Percentiles rank a stretch among this genome's conserved stretches.
phyloP scores from a whole-genome alignment of 2,113 vertebrate genomes.

The Manacus vitellinus region DNA sequence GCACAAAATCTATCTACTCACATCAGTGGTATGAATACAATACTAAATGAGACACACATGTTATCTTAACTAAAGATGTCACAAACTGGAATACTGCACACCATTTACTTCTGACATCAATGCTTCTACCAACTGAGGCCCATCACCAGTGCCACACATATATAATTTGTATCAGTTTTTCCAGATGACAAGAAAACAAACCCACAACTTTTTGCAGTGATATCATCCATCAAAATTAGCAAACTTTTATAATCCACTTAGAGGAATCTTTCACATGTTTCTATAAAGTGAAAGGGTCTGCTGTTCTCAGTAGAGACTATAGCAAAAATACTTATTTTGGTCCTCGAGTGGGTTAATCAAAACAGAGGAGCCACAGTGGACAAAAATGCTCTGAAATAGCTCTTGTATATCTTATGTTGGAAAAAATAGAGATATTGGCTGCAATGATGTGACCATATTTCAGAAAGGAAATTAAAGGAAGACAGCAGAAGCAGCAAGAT shows the following conservation, averaged over 20 bases:
- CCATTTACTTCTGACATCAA: background rate
- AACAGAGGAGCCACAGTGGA: background rate
- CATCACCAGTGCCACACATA: background rate
- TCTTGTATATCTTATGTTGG: background rate
- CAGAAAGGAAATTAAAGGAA: slow-evolving; percentile 39
- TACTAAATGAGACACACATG: background rate
- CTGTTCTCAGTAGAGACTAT: background rate
- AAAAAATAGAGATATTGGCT: background rate
- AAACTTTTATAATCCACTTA: background rate
- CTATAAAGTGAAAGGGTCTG: background rate
- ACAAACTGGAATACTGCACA: background rate
- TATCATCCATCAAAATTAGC: background rate
- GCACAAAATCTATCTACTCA: background rate
- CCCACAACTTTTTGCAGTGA: background rate
- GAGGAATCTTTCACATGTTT: background rate
- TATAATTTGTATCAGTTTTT: background rate
- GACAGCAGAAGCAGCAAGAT: slow-evolving; percentile 13
- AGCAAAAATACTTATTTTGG: background rate
- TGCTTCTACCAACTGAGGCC: background rate
- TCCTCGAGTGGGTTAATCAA: background rate
- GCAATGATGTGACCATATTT: background rate
- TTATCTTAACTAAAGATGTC: background rate
- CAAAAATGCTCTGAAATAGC: background rate
- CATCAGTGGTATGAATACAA: background rate
- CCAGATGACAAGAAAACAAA: background rate